Percentiles rank a stretch among this genome's conserved stretches.
Conservation (phyloP, 2,797 vertebrate genomes). For the Mormyrops boulengeri region DNA sequence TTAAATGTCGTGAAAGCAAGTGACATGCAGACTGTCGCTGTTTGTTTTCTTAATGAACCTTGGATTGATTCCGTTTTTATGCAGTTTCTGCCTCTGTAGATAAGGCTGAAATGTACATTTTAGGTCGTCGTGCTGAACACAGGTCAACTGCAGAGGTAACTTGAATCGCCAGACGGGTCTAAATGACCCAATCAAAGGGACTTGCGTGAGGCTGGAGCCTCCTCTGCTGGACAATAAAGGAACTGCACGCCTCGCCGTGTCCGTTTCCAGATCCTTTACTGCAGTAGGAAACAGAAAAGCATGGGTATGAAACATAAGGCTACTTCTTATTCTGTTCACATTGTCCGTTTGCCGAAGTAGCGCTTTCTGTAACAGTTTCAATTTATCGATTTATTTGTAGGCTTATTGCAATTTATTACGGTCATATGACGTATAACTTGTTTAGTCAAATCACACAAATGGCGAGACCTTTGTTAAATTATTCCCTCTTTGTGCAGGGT, state of each 20-base stretch:
- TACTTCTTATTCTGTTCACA: background rate
- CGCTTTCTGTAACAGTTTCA: background rate
- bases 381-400: background rate
- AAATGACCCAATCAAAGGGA: background rate
- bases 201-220: background rate
- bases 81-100: background rate
- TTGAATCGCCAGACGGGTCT: background rate
- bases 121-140: background rate
- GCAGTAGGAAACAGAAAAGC: background rate
- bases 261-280: background rate
- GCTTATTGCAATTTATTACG: background rate
- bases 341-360: background rate
- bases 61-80: background rate
- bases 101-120: background rate
- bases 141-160: background rate
- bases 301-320: background rate
- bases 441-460: background rate
- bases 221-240: constrained; percentile 2
- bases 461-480: background rate
- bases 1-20: constrained; percentile 1
- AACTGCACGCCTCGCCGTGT: background rate
- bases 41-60: constrained; percentile 3
- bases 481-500: background rate
- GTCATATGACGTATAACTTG: background rate
- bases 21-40: background rate